These are phyloP conservation scores for Timema podura DNA, from an alignment of 2,888 invertebrate species.

Conservation along the genomic window DNA sequence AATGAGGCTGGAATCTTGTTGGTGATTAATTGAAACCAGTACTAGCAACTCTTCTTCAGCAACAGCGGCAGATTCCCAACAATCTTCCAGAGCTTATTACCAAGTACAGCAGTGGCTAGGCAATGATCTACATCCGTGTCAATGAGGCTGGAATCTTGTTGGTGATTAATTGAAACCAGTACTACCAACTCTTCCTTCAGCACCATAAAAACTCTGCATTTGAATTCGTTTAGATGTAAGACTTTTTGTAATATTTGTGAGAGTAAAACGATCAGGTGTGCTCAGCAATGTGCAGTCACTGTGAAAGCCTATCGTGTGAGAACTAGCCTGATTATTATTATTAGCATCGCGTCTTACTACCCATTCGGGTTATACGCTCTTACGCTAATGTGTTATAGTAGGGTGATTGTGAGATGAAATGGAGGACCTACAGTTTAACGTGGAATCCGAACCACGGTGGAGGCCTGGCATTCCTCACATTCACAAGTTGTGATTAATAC, in stretches of 20 bases:
- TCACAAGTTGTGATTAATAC: too few relatives aligned
- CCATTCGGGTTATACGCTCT: too few relatives aligned
- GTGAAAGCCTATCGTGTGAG: background rate
- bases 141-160: background rate
- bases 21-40: too few relatives aligned
- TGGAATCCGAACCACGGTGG: too few relatives aligned
- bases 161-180: background rate
- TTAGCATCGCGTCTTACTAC: too few relatives aligned
- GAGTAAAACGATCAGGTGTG: background rate
- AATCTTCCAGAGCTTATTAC: background rate
- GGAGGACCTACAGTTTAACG: too few relatives aligned
- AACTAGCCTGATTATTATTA: background rate
- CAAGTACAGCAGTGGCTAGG: background rate
- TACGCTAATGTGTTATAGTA: too few relatives aligned
- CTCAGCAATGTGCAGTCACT: background rate
- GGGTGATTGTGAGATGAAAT: too few relatives aligned
- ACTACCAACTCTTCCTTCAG: background rate
- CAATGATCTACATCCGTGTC: background rate
- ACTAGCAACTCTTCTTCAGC: too few relatives aligned
- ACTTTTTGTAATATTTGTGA: background rate
- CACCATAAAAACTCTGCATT: conserved; percentile 1
- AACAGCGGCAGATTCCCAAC: background rate
- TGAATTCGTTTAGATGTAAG: background rate
- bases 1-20: too few relatives aligned
- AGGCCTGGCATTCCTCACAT: too few relatives aligned